Base-by-base conservation (phyloP, 1,140 invertebrate species). In the Drosophila kanapiae region DNA sequence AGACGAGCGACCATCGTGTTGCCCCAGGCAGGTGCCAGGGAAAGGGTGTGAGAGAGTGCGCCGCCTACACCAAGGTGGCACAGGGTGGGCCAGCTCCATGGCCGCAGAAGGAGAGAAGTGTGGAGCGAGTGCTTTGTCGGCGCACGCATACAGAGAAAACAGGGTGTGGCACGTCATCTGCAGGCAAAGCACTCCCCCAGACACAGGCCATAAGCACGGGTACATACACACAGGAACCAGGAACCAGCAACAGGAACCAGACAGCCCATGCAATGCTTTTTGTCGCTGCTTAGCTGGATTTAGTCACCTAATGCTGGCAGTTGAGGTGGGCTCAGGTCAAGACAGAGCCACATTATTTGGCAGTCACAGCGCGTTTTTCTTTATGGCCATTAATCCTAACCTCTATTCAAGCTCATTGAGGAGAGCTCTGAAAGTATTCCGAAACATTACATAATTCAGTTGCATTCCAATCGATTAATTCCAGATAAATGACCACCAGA, bases 91-190 rank as follows among this genome's bases (percentile, higher is more conserved):
- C 29, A 60, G 72, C 47, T 54, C 31, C 13, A 33, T 14, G n/a
- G 10, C 54, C 18, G 18, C 54, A 27, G 9, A 27, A 54, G 51
- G 37, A 54, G 27, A n/a, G 48, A 31, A 8, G 14, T 1, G 31
- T 7, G 27, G 33, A 10, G 35, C 6, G 13, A 42, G 35, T 33
- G 40, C 10, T 35, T 59, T 60, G 43, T 37, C 51, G 64, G 64
- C 69, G 57, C 69, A 71, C 75, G 63, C 65, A 69, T 67, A 56
- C 40, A 40, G 35, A 40, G 48, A 76, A 63, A 63, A 69, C 76
- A 80, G 82, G 82, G 82, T 80, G 82, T 84, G 81, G 78, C 78
- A 82, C 47, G 61, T 60, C 74, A 63, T 67, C 51, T 58, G 58
- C 58, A 59, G 49, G 65, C 61, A 18, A 29, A 13, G 11, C 38